Evolutionary conservation across 2,888 invertebrate species (phyloP).

Genomic region (Drosophila meridiana): DNA sequence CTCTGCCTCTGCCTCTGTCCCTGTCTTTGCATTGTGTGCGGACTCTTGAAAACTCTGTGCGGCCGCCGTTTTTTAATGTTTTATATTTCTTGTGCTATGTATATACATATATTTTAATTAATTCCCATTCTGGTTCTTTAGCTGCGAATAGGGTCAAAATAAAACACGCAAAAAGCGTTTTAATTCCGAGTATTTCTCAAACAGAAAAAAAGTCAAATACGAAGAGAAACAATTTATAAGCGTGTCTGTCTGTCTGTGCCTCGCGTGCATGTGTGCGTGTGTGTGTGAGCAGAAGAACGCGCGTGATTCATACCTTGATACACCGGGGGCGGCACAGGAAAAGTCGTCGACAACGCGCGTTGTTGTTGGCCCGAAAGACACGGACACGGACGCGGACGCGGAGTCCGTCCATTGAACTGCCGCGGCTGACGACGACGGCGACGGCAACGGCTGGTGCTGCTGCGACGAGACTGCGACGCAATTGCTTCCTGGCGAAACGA

Average conservation of each 20-base stretch:
- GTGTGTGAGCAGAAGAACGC: conserved; percentile 55
- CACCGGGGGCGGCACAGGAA: conserved; percentile 34
- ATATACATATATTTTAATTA: conserved; percentile 57
- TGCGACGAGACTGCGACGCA: conserved; percentile 52
- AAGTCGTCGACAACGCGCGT: conserved; percentile 35
- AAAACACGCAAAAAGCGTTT: conserved; percentile 67
- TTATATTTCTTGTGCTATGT: conserved; percentile 42
- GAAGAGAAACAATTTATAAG: conserved; percentile 46
- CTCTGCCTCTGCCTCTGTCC: conserved; percentile 18
- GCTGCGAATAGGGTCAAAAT: conserved; percentile 79
- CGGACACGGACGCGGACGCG: conserved; percentile 24
- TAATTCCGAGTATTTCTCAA: conserved; percentile 62
- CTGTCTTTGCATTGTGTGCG: not conserved
- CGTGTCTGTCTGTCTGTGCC: conserved; percentile 13
- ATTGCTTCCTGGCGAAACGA: conserved; percentile 61
- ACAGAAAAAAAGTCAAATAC: not conserved
- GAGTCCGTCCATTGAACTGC: conserved; percentile 72
- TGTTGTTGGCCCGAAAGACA: conserved; percentile 43
- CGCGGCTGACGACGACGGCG: conserved; percentile 23
- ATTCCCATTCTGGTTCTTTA: conserved; percentile 57
- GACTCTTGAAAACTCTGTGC: conserved; percentile 23
- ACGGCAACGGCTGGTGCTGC: conserved; percentile 20
- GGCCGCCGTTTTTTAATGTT: conserved; percentile 15
- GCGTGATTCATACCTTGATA: conserved; percentile 66
- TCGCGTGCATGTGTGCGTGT: conserved; percentile 27